Base-by-base conservation (phyloP, 2,797 vertebrate genomes). In the Aphelocoma californica region DNA sequence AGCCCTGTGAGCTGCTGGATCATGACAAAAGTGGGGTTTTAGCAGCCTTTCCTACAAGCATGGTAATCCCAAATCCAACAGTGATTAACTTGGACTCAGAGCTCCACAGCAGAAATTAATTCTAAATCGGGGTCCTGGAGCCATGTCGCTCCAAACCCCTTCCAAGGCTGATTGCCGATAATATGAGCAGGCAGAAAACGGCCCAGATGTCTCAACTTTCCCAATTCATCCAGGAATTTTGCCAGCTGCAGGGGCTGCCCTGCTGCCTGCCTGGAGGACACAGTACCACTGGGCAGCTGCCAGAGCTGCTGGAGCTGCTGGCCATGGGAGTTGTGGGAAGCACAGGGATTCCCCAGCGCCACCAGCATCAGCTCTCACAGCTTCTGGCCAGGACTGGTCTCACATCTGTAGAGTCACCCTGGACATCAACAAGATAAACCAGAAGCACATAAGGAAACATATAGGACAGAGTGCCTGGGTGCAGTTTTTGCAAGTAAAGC, bases 61-160 rank as follows among this genome's bases (percentile, higher is more conserved):
- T 23, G 38, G 90, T 94, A 96, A 96, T 97, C 95, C 93, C 95
- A 93, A 95, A 94, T 93, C 95, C 96, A 95, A 47, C 95, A 84
- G 90, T 91, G 90, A 96, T 94, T 95, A 96, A 81, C 85, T 84
- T 70, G 91, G 93, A 73, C 92, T 92, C 85, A 66, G 61, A 95
- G 92, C 85, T 92, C 79, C 91, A 56, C 89, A 58, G 95, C 70
- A 96, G 88, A 95, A 91, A 94, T 91, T 94, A 91, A 94, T 93
- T 94, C 95, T 88, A 81, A 95, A 84, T 84, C 73, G 13, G 89
- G 80, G 90, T 94, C 81, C 94, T 13, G 80, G 82, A 90, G 95
- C 90, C 60, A 19, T 7, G 29, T 91, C 91, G 79, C 91, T 84
- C 89, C 70, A 83, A 93, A 79, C 89, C 20, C 82, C 81, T 92